A percentile compares a stretch with the other conserved stretches of the same genome.
These are phyloP conservation scores for Notamacropus eugenii DNA, from an alignment of 2,797 vertebrate genomes.

Conservation along the genomic window DNA sequence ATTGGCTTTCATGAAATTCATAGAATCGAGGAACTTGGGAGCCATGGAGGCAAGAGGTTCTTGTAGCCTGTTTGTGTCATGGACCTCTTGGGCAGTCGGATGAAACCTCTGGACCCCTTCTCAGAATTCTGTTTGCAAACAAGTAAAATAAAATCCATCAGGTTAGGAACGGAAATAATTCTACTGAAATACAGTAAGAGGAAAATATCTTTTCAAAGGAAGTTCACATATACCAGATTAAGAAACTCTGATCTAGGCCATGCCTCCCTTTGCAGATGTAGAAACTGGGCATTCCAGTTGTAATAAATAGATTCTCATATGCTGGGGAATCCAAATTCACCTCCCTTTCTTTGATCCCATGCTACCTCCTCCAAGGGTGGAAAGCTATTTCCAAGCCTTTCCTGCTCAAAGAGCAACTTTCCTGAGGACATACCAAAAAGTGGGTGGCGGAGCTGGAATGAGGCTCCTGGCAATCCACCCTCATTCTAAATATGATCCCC, in stretches of 20 bases:
- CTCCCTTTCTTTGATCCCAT: not conserved
- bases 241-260: not conserved
- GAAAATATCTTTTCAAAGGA: not conserved
- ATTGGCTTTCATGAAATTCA: not conserved
- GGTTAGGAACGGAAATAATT: not conserved
- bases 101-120: not conserved
- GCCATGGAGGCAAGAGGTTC: not conserved
- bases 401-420: not conserved
- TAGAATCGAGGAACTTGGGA: not conserved
- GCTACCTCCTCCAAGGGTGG: not conserved
- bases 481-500: not conserved
- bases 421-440: not conserved
- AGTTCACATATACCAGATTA: not conserved
- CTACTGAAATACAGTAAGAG: not conserved
- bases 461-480: not conserved
- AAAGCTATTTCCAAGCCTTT: not conserved
- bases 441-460: not conserved
- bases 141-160: not conserved
- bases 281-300: not conserved
- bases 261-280: not conserved
- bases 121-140: not conserved
- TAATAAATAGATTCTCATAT: not conserved
- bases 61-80: not conserved
- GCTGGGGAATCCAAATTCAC: not conserved
- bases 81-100: too few species aligned